Percentiles rank a stretch among this genome's conserved stretches.
phyloP scores from a whole-genome alignment of 2,888 invertebrate species.

The Macropis europaea region DNA sequence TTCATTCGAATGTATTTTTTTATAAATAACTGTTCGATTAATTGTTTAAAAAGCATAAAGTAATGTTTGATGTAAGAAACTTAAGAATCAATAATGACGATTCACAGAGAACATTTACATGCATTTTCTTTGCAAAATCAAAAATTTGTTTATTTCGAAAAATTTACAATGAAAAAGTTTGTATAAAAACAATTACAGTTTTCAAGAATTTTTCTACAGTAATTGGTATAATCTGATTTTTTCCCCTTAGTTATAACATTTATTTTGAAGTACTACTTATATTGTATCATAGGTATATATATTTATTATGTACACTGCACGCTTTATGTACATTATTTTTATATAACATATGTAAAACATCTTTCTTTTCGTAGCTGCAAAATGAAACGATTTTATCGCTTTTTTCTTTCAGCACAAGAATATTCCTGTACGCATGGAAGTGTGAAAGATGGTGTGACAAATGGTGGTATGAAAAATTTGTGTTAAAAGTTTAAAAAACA shows the following conservation, averaged over 20 bases:
- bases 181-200: conserved; percentile 41
- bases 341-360: conserved; percentile 26
- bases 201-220: conserved; percentile 30
- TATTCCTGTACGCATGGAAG: conserved; percentile 2
- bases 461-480: neutral
- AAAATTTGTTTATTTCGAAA: conserved; percentile 23
- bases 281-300: conserved; percentile 24
- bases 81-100: neutral
- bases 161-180: conserved; percentile 40
- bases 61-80: neutral
- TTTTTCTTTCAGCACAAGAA: neutral
- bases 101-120: neutral
- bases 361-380: conserved; percentile 5
- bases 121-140: conserved; percentile 22
- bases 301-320: conserved; percentile 40
- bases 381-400: neutral
- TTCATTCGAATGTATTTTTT: too few species aligned
- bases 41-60: neutral
- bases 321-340: conserved; percentile 39
- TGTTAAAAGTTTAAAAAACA: conserved; percentile 9
- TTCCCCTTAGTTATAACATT: conserved; percentile 21
- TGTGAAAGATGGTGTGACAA: neutral
- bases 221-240: conserved; percentile 8
- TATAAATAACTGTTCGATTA: too few species aligned
- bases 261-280: conserved; percentile 32